Evolutionary conservation across 2,113 vertebrate genomes (phyloP).

Genomic region (Pachypanchax playfairii): DNA sequence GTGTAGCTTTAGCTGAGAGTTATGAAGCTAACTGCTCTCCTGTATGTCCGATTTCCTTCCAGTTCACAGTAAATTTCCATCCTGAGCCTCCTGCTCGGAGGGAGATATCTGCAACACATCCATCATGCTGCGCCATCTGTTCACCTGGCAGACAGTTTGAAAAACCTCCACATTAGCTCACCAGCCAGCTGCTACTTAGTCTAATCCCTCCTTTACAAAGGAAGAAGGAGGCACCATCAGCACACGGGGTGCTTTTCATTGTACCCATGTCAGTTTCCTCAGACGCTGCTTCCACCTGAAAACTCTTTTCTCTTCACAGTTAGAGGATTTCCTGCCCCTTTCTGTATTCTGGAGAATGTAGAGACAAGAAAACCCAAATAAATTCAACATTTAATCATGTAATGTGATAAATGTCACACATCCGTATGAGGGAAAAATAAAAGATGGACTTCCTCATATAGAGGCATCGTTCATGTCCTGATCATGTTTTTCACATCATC

Average conservation of each 20-base stretch:
- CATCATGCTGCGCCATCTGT: constrained; percentile 37
- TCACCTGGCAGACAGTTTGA: constrained; percentile 23
- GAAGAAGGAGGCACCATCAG: background rate
- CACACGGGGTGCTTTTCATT: background rate
- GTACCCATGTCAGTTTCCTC: background rate
- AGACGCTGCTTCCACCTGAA: background rate
- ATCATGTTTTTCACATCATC: no score
- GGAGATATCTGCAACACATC: constrained; percentile 35
- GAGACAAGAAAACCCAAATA: no score
- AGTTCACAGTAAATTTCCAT: constrained; percentile 24
- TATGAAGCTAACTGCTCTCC: constrained; percentile 21
- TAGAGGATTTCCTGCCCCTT: no score
- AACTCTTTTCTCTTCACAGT: no score
- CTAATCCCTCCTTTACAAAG: constrained; percentile 4
- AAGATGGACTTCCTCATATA: no score
- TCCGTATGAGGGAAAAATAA: no score
- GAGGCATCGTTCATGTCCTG: no score
- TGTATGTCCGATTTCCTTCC: constrained; percentile 41
- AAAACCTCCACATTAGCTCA: background rate
- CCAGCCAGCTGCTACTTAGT: constrained; percentile 27
- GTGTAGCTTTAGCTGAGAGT: constrained; percentile 1
- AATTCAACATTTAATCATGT: no score
- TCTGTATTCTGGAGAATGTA: background rate
- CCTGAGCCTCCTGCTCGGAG: constrained; percentile 17
- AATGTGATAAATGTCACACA: no score